Conservation (phyloP, 1,140 invertebrate species). For the Aleiodes sp. region DNA sequence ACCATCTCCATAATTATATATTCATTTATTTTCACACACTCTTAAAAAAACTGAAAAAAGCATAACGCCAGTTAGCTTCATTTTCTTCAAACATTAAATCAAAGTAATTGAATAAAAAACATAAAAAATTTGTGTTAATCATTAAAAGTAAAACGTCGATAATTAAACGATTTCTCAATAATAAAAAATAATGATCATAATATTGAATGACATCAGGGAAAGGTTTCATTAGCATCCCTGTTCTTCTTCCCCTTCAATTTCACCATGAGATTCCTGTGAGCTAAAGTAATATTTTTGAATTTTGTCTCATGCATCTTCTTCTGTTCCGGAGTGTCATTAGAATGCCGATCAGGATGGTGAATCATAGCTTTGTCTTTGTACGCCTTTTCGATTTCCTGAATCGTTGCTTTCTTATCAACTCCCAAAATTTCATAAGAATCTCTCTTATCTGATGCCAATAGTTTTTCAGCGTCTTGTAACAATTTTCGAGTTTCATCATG, state of each 20-base stretch:
- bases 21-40: too few species aligned
- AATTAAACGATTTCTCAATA: too few species aligned
- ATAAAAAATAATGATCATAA: too few species aligned
- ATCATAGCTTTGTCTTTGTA: conserved; percentile 1
- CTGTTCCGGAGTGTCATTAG: neutral
- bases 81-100: too few species aligned
- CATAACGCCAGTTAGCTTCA: too few species aligned
- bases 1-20: too few species aligned
- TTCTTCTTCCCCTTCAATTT: neutral
- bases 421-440: conserved; percentile 6
- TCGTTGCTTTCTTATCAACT: neutral
- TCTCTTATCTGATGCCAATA: neutral
- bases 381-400: conserved; percentile 5
- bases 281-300: conserved; percentile 9
- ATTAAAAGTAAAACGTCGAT: too few species aligned
- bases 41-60: too few species aligned
- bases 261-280: neutral
- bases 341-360: conserved; percentile 17
- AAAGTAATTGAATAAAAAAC: too few species aligned
- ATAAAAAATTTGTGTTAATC: too few species aligned
- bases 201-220: too few species aligned
- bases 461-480: neutral
- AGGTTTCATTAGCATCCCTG: too few species aligned
- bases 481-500: neutral
- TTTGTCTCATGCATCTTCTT: neutral